These are phyloP conservation scores for Phalloptychus januarius DNA, from an alignment of 2,797 vertebrate species.

Conservation along the genomic window DNA sequence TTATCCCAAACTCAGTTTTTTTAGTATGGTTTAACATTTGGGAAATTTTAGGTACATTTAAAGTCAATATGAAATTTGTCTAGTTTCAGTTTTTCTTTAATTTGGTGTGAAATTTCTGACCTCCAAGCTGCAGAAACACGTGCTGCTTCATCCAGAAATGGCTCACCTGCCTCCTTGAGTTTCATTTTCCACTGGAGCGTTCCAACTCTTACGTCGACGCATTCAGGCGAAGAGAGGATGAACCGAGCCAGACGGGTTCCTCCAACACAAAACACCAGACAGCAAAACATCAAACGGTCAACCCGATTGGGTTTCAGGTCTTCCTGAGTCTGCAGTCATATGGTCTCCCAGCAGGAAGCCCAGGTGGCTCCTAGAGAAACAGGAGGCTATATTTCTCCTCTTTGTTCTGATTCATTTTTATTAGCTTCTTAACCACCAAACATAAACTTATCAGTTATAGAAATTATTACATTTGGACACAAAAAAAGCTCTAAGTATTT, in stretches of 20 bases:
- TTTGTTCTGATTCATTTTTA: background rate
- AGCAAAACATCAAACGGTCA: slow-evolving; percentile 22
- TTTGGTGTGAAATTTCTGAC: background rate
- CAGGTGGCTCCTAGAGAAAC: background rate
- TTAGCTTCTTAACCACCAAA: background rate
- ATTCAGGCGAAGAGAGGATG: slow-evolving; percentile 37
- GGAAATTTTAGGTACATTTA: background rate
- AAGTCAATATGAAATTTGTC: background rate
- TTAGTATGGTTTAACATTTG: background rate
- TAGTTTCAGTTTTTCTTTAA: background rate
- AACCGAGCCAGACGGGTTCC: slow-evolving; percentile 4
- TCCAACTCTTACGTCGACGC: slow-evolving; percentile 30
- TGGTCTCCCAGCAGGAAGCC: slow-evolving; percentile 27
- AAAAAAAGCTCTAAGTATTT: slow-evolving; percentile 6
- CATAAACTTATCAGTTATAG: background rate
- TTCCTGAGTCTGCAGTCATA: slow-evolving; percentile 30
- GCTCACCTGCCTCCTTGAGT: slow-evolving; percentile 59
- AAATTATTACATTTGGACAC: background rate
- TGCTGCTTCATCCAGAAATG: slow-evolving; percentile 16
- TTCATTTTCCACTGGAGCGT: slow-evolving; percentile 72
- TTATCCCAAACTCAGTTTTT: background rate
- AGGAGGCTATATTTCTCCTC: background rate
- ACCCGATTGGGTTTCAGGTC: slow-evolving; percentile 39
- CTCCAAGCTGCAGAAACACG: background rate
- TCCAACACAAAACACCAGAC: slow-evolving; percentile 38